Conservation (phyloP, 2,888 invertebrate species). For the Omphaloscelis lunosa region DNA sequence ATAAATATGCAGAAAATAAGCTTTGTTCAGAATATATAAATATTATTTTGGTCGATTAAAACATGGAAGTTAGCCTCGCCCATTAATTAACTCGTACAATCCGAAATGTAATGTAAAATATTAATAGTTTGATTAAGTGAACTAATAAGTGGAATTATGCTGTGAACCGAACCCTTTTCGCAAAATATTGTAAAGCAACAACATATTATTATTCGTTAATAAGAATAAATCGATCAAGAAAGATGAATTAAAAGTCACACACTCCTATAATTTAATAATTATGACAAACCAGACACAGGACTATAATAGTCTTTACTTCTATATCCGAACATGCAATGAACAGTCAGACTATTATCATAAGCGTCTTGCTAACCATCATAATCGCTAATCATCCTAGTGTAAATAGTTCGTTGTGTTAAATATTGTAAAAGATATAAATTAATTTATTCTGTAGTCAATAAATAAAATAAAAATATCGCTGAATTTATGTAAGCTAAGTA, state of each 20-base stretch:
- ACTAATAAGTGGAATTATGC: conserved; percentile 39
- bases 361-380: not conserved
- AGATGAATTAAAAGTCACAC: not conserved
- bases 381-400: no score
- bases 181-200: conserved; percentile 13
- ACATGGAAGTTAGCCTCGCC: conserved; percentile 51
- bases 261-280: not conserved
- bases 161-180: conserved; percentile 17
- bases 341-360: not conserved
- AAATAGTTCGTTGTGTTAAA: no score
- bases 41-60: conserved; percentile 53
- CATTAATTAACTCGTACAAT: conserved; percentile 57
- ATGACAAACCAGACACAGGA: no score
- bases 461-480: no score
- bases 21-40: conserved; percentile 42
- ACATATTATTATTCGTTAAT: not conserved
- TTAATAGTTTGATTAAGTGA: conserved; percentile 54
- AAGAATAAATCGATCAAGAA: not conserved
- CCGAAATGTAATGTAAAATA: conserved; percentile 51
- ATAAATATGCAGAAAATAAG: conserved; percentile 26
- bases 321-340: no score
- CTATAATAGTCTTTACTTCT: not conserved
- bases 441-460: no score
- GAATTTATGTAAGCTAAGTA: no score
- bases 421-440: no score